A percentile compares a stretch with the other conserved stretches of the same genome.
These are phyloP conservation scores for Ganaspis brasiliensis DNA, from an alignment of 2,888 invertebrate species.

Conservation along the genomic window DNA sequence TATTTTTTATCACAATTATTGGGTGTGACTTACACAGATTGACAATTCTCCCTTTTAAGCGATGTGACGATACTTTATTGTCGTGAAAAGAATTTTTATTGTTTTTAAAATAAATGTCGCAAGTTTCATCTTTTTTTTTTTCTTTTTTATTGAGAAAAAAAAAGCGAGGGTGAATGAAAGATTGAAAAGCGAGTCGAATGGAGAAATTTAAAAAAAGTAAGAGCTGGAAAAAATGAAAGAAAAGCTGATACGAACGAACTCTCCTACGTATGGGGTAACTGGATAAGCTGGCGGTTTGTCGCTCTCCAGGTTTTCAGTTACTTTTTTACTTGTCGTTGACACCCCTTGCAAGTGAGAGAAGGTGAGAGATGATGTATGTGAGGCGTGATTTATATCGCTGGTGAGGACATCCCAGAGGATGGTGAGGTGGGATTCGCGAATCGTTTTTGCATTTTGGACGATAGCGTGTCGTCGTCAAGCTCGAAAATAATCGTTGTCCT, in stretches of 20 bases:
- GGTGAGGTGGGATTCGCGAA: conserved; percentile 15
- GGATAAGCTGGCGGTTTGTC: conserved; percentile 73
- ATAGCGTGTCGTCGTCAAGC: conserved; percentile 15
- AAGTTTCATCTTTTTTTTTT: not conserved
- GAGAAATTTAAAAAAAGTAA: conserved; percentile 20
- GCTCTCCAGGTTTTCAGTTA: conserved; percentile 68
- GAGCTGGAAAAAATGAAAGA: conserved; percentile 30
- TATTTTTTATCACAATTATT: no score
- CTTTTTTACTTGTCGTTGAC: conserved; percentile 68
- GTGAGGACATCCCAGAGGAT: conserved; percentile 55
- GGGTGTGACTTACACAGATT: no score
- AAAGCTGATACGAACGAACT: conserved; percentile 6
- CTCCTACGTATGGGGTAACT: conserved; percentile 62
- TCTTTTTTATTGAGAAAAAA: not conserved
- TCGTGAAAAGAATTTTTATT: no score
- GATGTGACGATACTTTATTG: no score
- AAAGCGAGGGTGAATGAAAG: conserved; percentile 1
- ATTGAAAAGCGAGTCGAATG: conserved; percentile 22
- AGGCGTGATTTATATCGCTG: conserved; percentile 68
- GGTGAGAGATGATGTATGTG: conserved; percentile 67
- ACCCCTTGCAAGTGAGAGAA: conserved; percentile 52
- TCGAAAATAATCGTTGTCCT: conserved; percentile 39
- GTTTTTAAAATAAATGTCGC: not conserved
- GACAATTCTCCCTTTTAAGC: no score
- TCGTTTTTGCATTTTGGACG: conserved; percentile 37